phyloP scores from a whole-genome alignment of 2,797 vertebrate species.

The Myripristis murdjan region DNA sequence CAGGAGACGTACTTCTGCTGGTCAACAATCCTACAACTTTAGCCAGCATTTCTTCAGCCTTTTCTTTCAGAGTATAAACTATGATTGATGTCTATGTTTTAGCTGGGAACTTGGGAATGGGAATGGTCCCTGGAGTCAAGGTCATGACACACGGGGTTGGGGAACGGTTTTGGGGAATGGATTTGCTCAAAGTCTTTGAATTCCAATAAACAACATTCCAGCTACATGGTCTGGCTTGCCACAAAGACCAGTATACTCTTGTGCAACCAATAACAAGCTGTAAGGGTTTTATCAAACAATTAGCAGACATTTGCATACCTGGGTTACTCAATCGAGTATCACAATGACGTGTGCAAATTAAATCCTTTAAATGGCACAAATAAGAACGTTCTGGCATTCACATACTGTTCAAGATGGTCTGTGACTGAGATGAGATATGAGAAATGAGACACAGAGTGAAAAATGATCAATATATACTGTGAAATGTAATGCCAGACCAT shows the following conservation, averaged over 20 bases:
- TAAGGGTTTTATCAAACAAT: slow-evolving; percentile 19
- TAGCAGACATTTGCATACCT: neutral
- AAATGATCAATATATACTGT: too few species aligned
- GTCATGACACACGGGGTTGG: slow-evolving; percentile 66
- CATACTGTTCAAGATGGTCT: too few species aligned
- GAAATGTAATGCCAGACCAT: too few species aligned
- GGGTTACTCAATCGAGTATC: too few species aligned
- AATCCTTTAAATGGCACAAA: too few species aligned
- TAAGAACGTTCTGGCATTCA: too few species aligned
- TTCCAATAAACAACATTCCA: slow-evolving; percentile 77
- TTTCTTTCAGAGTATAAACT: slow-evolving; percentile 59
- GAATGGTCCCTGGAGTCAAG: slow-evolving; percentile 64
- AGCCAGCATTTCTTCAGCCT: slow-evolving; percentile 54
- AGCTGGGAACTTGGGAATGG: slow-evolving; percentile 58
- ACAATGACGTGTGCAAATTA: too few species aligned
- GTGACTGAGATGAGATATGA: too few species aligned
- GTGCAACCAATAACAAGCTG: slow-evolving; percentile 22
- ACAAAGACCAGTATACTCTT: slow-evolving; percentile 35
- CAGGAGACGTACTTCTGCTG: slow-evolving; percentile 44
- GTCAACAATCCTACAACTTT: slow-evolving; percentile 60
- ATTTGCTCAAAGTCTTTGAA: slow-evolving; percentile 60
- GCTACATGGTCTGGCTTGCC: slow-evolving; percentile 69
- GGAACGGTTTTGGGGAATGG: slow-evolving; percentile 60
- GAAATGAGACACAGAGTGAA: too few species aligned
- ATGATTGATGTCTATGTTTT: slow-evolving; percentile 74